These are phyloP conservation scores for Tenthredo amoena DNA, from an alignment of 2,888 invertebrate genomes.

Conservation along the genomic window DNA sequence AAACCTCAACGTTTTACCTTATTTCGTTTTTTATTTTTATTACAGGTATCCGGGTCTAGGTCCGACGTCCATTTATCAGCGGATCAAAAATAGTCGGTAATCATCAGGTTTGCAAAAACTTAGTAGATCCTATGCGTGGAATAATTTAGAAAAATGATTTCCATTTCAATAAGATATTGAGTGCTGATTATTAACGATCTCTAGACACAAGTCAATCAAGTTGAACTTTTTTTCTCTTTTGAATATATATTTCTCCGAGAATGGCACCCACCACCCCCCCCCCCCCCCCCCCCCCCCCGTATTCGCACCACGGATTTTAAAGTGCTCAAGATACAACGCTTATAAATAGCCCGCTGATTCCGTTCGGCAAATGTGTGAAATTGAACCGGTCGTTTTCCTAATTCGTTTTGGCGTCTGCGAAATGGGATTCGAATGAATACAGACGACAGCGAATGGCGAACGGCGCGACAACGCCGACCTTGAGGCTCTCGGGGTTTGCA, in stretches of 20 bases:
- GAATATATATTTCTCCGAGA: not conserved
- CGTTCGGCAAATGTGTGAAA: conserved; percentile 1
- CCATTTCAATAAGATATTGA: not conserved
- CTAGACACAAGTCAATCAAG: not conserved
- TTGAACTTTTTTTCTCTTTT: not conserved
- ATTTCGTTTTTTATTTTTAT: too few species aligned
- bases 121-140: not conserved
- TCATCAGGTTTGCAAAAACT: not conserved
- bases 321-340: not conserved
- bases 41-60: too few species aligned
- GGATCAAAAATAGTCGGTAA: not conserved
- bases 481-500: not conserved
- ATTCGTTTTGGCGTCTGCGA: conserved; percentile 34
- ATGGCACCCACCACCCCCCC: too few species aligned
- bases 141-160: not conserved
- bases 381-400: conserved; percentile 13
- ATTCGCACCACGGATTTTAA: not conserved
- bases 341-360: not conserved
- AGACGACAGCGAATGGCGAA: not conserved
- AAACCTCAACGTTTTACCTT: too few species aligned
- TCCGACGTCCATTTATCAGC: not conserved
- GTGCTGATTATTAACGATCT: not conserved
- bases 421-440: conserved; percentile 29
- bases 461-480: conserved; percentile 1
- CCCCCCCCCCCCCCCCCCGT: too few species aligned